These are phyloP conservation scores for Myotis yumanensis DNA, from an alignment of 2,113 vertebrate species.

Conservation along the genomic window DNA sequence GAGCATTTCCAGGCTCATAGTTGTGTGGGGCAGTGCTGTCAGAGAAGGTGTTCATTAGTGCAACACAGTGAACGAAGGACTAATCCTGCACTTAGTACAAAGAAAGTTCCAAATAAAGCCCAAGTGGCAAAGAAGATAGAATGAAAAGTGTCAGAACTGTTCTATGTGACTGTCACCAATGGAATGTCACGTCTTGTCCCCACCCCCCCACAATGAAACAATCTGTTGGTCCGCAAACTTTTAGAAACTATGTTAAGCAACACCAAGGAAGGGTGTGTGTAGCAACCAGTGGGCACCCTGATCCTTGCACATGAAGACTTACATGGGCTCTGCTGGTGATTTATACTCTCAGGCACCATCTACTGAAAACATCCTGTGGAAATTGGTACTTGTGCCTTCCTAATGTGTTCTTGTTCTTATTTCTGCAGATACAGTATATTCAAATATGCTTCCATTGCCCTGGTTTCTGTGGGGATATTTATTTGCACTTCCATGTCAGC, in stretches of 20 bases:
- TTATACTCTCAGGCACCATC: background rate
- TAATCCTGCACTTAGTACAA: background rate
- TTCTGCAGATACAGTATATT: constrained; percentile 90
- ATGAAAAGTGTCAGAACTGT: background rate
- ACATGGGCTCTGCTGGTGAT: background rate
- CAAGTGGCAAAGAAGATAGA: background rate
- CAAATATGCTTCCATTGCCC: constrained; percentile 92
- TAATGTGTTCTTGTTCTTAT: constrained; percentile 52
- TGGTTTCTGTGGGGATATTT: constrained; percentile 97
- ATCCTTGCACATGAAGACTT: background rate
- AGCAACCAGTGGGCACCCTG: background rate
- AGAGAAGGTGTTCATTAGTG: background rate
- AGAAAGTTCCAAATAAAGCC: background rate
- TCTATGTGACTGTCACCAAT: background rate
- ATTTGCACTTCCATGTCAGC: constrained; percentile 99
- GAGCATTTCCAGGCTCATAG: background rate
- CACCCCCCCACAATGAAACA: background rate
- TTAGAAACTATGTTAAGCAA: background rate
- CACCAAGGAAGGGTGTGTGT: background rate
- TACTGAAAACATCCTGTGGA: background rate
- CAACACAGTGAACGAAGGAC: background rate
- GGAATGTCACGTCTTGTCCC: background rate
- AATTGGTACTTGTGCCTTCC: background rate
- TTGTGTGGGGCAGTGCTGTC: background rate
- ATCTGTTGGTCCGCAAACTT: background rate